A percentile compares a stretch with the other conserved stretches of the same genome.
These are phyloP conservation scores for Microcebus ravelobensis DNA, from an alignment of 2,113 vertebrate species.

Conservation along the genomic window DNA sequence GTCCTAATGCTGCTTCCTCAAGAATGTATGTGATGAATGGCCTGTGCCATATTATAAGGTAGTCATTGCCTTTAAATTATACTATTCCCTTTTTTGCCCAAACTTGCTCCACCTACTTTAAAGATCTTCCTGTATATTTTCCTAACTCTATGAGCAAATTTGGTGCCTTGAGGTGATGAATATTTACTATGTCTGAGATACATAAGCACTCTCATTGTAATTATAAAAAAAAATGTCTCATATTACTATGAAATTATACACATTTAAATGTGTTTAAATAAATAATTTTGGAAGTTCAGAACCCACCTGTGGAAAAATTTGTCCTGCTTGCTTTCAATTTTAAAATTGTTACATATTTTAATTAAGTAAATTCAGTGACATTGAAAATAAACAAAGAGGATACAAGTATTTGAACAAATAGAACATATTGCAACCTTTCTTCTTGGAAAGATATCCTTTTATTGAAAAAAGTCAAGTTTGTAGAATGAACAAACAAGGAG, in stretches of 20 bases:
- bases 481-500: not conserved
- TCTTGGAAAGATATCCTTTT: not conserved
- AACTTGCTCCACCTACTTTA: not conserved
- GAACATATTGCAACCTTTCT: not conserved
- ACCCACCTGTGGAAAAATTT: constrained; percentile 1
- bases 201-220: constrained; percentile 58
- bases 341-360: constrained; percentile 50
- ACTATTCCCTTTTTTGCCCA: not conserved
- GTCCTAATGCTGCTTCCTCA: not conserved
- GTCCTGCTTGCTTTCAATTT: not conserved
- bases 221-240: constrained; percentile 37
- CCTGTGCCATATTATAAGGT: not conserved
- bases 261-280: constrained; percentile 57
- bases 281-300: constrained; percentile 50
- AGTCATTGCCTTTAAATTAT: constrained; percentile 33
- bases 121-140: constrained; percentile 55
- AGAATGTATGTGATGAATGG: not conserved
- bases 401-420: not conserved
- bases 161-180: constrained; percentile 55
- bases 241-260: constrained; percentile 12
- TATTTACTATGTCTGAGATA: constrained; percentile 65
- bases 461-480: not conserved
- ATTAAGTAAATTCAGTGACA: constrained; percentile 10
- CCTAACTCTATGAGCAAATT: constrained; percentile 64
- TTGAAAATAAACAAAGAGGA: constrained; percentile 12